Base-by-base conservation (phyloP, 1,140 invertebrate genomes). In the Notospermus geniculatus region DNA sequence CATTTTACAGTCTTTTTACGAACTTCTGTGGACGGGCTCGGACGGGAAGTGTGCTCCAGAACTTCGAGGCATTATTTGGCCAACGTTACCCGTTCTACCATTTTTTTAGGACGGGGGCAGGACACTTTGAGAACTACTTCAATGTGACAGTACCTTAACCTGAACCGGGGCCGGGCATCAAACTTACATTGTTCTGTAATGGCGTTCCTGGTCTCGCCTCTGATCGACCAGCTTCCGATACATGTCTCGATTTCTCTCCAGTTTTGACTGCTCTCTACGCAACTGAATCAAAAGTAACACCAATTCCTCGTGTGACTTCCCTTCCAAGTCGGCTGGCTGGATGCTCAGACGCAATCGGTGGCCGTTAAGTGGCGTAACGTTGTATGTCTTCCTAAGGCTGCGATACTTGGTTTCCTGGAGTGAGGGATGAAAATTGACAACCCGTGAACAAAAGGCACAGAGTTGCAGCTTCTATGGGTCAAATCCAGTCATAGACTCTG, bases 231-330 rank as follows among this genome's bases (percentile, higher is more conserved):
- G 54, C 27, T 70, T 60, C 23, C 71, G 59, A 78, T 89, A 91
- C 68, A 87, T 87, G 76, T 94, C 90, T 73, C 92, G 90, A 53
- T 91, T 88, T 72, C 91, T 88, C 73, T 89, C 89, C 56, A 92
- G 87, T 23, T 89, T 88, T 23, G 92, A 86, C 78, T 91, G 91
- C 74, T 93, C 90, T 69, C 93, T 83, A 65, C 92, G 84, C 63
- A 96, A 83, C 77, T 95, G 92, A 71, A 96, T 95, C 68, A 96
- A 84, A 67, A 96, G 85, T 57, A 95, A 84, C 50, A 95, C 92
- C 72, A 96, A 82, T 83, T 96, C 93, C 83, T 96, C 93, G 77
- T 95, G 92, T 59, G 91, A 94, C 78, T 92, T 88, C 70, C 92
- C 92, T 60, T 95, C 83, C 41, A 95, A 85, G 80, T 95, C 93